Base-by-base conservation (phyloP, 2,113 vertebrate species). In the Zosterops japonicus region DNA sequence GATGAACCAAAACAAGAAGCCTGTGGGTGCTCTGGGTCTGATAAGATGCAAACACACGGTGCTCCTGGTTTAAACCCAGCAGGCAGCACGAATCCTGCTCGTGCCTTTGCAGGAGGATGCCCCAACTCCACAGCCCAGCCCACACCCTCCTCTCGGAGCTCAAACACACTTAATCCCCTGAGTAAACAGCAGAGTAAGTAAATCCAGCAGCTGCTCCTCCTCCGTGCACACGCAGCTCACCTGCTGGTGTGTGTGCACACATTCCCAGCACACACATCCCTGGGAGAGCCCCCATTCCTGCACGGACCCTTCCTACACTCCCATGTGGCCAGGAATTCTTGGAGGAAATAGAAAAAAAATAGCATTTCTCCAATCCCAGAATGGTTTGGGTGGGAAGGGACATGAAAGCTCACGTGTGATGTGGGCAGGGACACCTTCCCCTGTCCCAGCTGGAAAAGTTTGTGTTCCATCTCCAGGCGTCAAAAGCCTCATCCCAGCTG, bases 361-460 rank as follows among this genome's bases (percentile, higher is more conserved):
- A n/a, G 28, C 4, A 9, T 8, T 39, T 4, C 14, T 1, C 1
- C 2, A 61, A 55, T 4, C 14, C 17, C 70, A 61, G 4, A 42
- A 5, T 11, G 63, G n/a, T 31, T 31, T 47, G 53, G n/a, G 13
- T 47, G 29, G 49, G 29, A 53, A 83, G 24, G 61, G 41, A 69
- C 53, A 24, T 11, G 12, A 12, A 35, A 68, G 6, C 16, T 35
- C n/a, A 21, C 17, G 19, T 0, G 1, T 71, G 65, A 17, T 1
- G 0, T 8, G 20, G 41, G 41, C 67, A 36, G 57, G 56, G 42
- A 35, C 35, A 71, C 14, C 2, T 27, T 2, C 8, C 60, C n/a
- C 44, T 5, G 3, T 1, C 39, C 53, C 69, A 61, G 53, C 11
- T 0, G 16, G 47, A 7, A 53, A 79, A 14, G 11, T 35, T 29